Percentiles rank a stretch among this genome's conserved stretches.
These are phyloP conservation scores for Microchrysa polita DNA, from an alignment of 2,888 invertebrate species.

Conservation along the genomic window DNA sequence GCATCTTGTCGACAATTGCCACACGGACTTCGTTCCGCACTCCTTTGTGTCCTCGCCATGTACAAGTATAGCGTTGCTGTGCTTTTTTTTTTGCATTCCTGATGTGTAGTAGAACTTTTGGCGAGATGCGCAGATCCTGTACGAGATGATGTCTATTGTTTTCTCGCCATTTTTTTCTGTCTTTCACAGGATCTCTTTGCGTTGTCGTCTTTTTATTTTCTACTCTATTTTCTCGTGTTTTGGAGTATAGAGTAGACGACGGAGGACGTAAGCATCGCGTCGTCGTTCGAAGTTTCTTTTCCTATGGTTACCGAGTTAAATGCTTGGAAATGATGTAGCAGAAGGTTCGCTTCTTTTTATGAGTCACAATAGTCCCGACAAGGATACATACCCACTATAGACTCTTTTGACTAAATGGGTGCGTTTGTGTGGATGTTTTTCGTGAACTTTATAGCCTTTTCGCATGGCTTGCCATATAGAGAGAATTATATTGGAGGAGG, in stretches of 20 bases:
- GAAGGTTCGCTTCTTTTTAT: not conserved
- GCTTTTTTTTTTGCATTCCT: not conserved
- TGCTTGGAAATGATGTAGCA: slow-evolving; percentile 13
- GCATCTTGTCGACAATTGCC: no score
- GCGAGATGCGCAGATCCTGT: slow-evolving; percentile 22
- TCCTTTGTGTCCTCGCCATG: no score
- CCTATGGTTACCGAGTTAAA: slow-evolving; percentile 2
- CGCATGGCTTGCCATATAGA: slow-evolving; percentile 5
- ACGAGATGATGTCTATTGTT: slow-evolving; percentile 4
- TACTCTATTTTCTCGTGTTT: not conserved
- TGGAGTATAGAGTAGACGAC: no score
- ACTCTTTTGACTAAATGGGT: no score
- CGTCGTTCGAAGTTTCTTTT: no score
- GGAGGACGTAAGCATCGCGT: no score
- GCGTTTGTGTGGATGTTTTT: not conserved
- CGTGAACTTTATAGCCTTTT: slow-evolving; percentile 11
- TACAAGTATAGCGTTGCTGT: no score
- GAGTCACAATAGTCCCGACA: not conserved
- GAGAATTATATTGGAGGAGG: slow-evolving; percentile 16
- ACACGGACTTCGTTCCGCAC: not conserved
- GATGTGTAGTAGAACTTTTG: not conserved
- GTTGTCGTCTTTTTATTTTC: not conserved
- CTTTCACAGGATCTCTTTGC: not conserved
- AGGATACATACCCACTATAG: slow-evolving; percentile 1
- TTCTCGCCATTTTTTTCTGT: not conserved